Base-by-base conservation (phyloP, 2,113 vertebrate species). In the Pituophis catenifer region DNA sequence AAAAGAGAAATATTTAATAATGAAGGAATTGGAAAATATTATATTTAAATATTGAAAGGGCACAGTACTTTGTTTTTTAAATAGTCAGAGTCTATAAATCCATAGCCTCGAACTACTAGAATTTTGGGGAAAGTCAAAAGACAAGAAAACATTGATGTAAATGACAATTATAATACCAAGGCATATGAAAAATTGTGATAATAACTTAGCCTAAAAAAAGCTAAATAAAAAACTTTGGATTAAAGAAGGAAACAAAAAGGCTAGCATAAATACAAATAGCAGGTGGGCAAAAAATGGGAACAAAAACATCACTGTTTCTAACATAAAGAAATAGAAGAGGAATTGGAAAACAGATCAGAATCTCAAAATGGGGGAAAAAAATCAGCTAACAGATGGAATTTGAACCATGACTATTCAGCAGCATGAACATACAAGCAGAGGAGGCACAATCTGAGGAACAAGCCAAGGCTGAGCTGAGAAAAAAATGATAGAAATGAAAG, bases 351-450 rank as follows among this genome's bases (percentile, higher is more conserved):
- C 13, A 86, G 29, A 92, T 29, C 86, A 65, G 21, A 88, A 58
- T 50, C 10, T 89, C 38, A 48, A 89, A 75, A 75, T 54, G 52
- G 50, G 26, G 55, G 15, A 0, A 8, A 8, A 19, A 55, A 55
- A 75, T 92, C 86, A 48, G 53, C 44, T 58, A 55, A 58, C 90
- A 91, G 90, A 91, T 91, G 85, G 57, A 21, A 92, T 52, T 65
- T 52, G 85, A 87, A 75, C 62, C 59, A 44, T 52, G 50, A 88
- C 52, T 92, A n/a, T 75, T 89, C 58, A 92, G 33, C 33, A 81
- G 50, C 8, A 57, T 10, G 50, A 70, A 62, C 24, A 33, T 53
- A 29, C 50, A 48, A 57, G 62, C 87, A 57, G 38, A 89, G 92
- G 48, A 65, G 19, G 50, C 88, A 81, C 24, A 81, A 10, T 81